A percentile compares a stretch with the other conserved stretches of the same genome.
phyloP scores from a whole-genome alignment of 2,797 vertebrate species.

The Schizothorax lantsangensis region DNA sequence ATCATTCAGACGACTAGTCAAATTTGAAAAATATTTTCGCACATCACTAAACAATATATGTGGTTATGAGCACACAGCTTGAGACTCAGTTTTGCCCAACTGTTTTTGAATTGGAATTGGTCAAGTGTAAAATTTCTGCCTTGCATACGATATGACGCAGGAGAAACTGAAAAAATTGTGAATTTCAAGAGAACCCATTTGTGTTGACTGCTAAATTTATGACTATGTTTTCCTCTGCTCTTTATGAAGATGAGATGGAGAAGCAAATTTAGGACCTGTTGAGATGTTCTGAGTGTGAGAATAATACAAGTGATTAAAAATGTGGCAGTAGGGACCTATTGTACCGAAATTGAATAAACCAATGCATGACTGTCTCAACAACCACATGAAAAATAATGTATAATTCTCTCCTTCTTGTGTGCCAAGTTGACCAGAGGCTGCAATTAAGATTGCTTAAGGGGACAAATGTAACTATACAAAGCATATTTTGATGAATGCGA shows the following conservation, averaged over 20 bases:
- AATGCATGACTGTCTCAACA: conserved; percentile 37
- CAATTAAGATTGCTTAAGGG: conserved; percentile 32
- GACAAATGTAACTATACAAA: conserved; percentile 40
- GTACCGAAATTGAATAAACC: conserved; percentile 45
- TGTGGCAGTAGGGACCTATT: conserved; percentile 47
- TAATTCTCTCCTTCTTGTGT: conserved; percentile 51
- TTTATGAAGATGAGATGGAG: conserved; percentile 19
- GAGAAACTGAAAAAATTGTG: not conserved
- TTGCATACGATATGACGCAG: not conserved
- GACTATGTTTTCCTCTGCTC: conserved; percentile 14
- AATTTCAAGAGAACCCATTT: conserved; percentile 7
- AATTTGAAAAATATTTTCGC: not conserved
- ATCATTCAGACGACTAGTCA: not conserved
- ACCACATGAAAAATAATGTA: conserved; percentile 49
- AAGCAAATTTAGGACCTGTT: conserved; percentile 23
- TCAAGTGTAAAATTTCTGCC: not conserved
- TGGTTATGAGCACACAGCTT: not conserved
- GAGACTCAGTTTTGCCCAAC: not conserved
- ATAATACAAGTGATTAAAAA: conserved; percentile 45
- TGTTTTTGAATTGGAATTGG: conserved; percentile 8
- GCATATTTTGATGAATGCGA: conserved; percentile 17
- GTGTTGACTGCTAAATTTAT: conserved; percentile 10
- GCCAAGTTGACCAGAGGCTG: conserved; percentile 41
- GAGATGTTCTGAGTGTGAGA: conserved; percentile 42
- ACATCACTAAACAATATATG: not conserved